Percentiles rank a stretch among this genome's conserved stretches.
Conservation (phyloP, 2,113 vertebrate genomes). For the Rhombomys opimus region DNA sequence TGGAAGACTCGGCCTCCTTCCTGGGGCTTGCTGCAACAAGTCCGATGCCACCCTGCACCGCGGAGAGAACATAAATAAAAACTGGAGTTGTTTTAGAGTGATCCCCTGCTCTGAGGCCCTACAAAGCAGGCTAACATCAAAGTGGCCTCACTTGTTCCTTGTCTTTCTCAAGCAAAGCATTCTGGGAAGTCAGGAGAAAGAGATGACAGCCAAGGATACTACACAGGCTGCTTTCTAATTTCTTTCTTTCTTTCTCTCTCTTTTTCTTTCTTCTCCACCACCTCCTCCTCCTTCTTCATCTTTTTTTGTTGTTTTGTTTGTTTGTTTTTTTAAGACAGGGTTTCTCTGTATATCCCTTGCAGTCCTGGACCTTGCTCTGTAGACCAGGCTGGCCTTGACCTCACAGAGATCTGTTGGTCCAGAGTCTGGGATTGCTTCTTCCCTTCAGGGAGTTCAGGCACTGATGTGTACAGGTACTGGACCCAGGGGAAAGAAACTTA, state of each 20-base stretch:
- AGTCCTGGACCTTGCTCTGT: neutral
- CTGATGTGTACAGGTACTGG: too few relatives aligned
- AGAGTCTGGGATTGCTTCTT: too few relatives aligned
- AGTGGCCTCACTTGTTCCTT: neutral
- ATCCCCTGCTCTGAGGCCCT: neutral
- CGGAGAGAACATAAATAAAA: neutral
- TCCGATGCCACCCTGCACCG: too few relatives aligned
- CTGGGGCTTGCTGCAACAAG: neutral
- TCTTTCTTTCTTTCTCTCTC: fast-evolving
- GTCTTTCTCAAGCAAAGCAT: neutral
- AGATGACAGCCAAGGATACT: neutral
- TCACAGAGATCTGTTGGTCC: neutral
- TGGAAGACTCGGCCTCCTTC: neutral
- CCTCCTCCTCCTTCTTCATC: neutral
- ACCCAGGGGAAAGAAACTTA: too few relatives aligned
- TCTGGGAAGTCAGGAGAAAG: neutral
- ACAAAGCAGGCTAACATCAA: neutral
- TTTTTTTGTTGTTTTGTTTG: neutral
- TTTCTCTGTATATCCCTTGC: neutral
- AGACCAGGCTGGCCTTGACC: neutral
- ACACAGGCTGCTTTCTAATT: neutral
- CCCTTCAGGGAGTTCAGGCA: too few relatives aligned
- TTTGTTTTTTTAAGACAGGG: neutral
- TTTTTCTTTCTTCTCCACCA: neutral
- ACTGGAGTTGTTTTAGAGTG: neutral